phyloP scores from a whole-genome alignment of 2,797 vertebrate genomes.

The Galagoides demidoff region DNA sequence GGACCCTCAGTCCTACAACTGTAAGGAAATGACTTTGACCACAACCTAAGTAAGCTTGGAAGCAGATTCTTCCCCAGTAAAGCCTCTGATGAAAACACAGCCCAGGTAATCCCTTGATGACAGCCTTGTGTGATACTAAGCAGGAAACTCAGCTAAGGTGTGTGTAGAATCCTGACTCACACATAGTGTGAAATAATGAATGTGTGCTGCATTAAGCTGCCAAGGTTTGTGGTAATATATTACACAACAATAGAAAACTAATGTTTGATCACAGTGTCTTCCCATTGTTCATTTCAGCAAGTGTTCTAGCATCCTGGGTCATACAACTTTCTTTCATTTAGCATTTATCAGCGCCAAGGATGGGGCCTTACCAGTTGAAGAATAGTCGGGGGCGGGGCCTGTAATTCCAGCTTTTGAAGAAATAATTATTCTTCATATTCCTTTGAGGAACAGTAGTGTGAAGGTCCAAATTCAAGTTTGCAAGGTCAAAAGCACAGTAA shows the following conservation, averaged over 20 bases:
- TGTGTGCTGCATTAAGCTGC: too few relatives aligned
- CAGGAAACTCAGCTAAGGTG: not conserved
- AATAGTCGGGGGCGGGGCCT: not conserved
- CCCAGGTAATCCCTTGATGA: not conserved
- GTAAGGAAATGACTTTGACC: not conserved
- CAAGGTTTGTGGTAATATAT: too few relatives aligned
- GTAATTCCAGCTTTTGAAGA: not conserved
- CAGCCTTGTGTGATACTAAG: not conserved
- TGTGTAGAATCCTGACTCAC: not conserved
- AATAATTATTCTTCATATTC: not conserved
- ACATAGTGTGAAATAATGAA: not conserved
- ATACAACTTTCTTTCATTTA: not conserved
- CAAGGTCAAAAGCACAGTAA: not conserved
- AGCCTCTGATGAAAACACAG: not conserved
- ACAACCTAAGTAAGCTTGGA: not conserved
- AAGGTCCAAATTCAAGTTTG: not conserved
- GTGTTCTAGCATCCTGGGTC: not conserved
- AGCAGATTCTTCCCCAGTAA: not conserved
- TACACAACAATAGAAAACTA: not conserved
- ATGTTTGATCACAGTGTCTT: not conserved
- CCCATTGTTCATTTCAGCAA: not conserved
- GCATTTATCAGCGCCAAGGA: not conserved
- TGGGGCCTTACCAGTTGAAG: not conserved
- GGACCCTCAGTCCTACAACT: not conserved
- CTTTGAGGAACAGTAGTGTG: not conserved